Evolutionary conservation across 2,113 vertebrate species (phyloP).

Genomic region (Dicaeum eximium): DNA sequence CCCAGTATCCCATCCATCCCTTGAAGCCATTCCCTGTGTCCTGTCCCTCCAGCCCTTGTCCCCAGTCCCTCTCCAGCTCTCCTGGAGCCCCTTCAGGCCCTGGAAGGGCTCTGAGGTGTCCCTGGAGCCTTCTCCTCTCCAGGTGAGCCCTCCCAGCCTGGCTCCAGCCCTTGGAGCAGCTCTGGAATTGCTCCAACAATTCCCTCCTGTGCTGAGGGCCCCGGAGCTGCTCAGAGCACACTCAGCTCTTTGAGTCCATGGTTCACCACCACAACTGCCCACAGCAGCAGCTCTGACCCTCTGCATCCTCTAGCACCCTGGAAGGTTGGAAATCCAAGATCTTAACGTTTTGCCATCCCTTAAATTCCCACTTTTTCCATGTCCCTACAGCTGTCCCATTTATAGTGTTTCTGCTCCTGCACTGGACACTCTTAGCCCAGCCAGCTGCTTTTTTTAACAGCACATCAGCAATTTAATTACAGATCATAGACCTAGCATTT

Average conservation of each 20-base stretch:
- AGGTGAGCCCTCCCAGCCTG: not conserved
- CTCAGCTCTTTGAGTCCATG: not conserved
- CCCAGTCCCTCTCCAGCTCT: not conserved
- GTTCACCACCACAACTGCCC: not conserved
- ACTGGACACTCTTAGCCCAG: not conserved
- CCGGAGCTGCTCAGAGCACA: not conserved
- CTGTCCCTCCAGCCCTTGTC: not conserved
- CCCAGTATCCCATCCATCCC: accelerated
- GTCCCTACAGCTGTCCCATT: not conserved
- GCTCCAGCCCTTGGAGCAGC: not conserved
- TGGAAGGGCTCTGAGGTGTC: not conserved
- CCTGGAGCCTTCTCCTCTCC: accelerated
- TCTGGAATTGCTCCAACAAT: not conserved
- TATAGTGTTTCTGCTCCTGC: not conserved
- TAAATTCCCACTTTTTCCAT: not conserved
- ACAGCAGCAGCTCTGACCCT: not conserved
- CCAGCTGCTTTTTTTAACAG: slow-evolving; percentile 51
- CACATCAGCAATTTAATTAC: slow-evolving; percentile 62
- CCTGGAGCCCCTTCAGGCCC: not conserved
- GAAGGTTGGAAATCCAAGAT: not conserved
- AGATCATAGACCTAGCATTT: slow-evolving; percentile 47
- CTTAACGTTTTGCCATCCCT: not conserved
- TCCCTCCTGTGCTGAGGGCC: not conserved
- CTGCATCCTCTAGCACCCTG: not conserved
- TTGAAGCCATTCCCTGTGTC: not conserved